Base-by-base conservation (phyloP, 2,888 invertebrate species). In the Rhyacophila evoluta region DNA sequence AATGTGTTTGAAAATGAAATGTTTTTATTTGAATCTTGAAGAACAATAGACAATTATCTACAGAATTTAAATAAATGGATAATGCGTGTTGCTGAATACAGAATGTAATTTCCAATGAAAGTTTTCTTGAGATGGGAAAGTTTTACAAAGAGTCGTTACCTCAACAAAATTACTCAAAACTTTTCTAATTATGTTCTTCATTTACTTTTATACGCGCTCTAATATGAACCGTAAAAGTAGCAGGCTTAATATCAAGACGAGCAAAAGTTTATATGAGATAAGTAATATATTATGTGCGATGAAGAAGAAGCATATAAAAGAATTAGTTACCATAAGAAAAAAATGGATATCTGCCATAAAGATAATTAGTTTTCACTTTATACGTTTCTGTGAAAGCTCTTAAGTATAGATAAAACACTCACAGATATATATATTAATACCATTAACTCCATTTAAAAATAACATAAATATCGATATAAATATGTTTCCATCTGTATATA, bases 141-240 rank as follows among this genome's bases (percentile, higher is more conserved):
- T 74, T 74, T 78, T 11, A 27, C 74, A 70, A 78, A 79, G 72
- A 75, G 79, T 75, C 79, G 71, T 78, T 75, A 71, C 80, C 29
- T 36, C 29, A 36, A 29, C 72, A 72, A 71, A 75, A 55, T 41
- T 71, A 74, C 72, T 68, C 27, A 19, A 67, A 82, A 82, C 75
- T 82, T 82, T 82, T 81, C 82, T 82, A 81, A 82, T 82, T 82
- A 80, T 79, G 75, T 80, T 78, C 79, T 81, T 81, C 82, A 67
- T 82, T 82, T 80, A 78, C 72, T 82, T 82, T 82, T 78, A 82
- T 79, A 68, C 69, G 74, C 41, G 70, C 29, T 72, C 74, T 77
- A 75, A 80, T 69, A 75, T 74, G 39, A 75, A 76, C 74, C 77
- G 80, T 80, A 80, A 80, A 80, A 80, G 68, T 72, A 74, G 75